Percentiles rank a stretch among this genome's conserved stretches.
phyloP scores from a whole-genome alignment of 1,140 invertebrate species.

The Drosophila nigrodunni region DNA sequence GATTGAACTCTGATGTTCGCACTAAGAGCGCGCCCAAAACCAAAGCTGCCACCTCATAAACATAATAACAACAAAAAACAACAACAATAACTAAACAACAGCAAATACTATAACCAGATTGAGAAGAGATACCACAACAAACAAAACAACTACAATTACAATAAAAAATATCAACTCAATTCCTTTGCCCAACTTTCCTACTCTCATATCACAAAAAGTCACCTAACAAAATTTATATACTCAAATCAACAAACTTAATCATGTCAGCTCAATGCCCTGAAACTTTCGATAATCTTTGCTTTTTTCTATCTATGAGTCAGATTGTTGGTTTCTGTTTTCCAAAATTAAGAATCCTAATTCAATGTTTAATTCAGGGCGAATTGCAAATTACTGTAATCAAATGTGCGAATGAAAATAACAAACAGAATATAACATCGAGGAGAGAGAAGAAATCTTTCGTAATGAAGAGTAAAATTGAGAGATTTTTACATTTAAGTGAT shows the following conservation, averaged over 20 bases:
- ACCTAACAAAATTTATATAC: conserved; percentile 33
- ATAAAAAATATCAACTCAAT: conserved; percentile 58
- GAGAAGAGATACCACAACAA: conserved; percentile 39
- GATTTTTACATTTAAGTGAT: conserved; percentile 85
- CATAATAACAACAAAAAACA: conserved; percentile 71
- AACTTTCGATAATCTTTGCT: conserved; percentile 33
- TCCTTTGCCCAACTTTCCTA: conserved; percentile 48
- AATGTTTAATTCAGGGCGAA: conserved; percentile 36
- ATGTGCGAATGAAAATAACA: conserved; percentile 50
- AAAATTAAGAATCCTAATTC: conserved; percentile 28
- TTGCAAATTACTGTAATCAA: conserved; percentile 44
- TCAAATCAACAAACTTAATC: conserved; percentile 46
- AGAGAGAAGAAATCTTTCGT: conserved; percentile 69
- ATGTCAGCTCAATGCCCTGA: conserved; percentile 46
- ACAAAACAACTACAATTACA: conserved; percentile 42
- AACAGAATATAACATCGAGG: conserved; percentile 70
- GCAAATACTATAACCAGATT: conserved; percentile 43
- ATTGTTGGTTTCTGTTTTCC: conserved; percentile 49
- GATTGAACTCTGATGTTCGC: conserved; percentile 88
- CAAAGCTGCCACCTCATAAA: conserved; percentile 84
- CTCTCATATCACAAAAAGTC: conserved; percentile 65
- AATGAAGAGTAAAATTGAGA: conserved; percentile 76
- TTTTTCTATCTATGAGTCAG: conserved; percentile 32
- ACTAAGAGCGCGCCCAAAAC: conserved; percentile 80
- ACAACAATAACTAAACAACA: conserved; percentile 60